Conservation (phyloP, 1,140 invertebrate genomes). For the Lepidurus apus region DNA sequence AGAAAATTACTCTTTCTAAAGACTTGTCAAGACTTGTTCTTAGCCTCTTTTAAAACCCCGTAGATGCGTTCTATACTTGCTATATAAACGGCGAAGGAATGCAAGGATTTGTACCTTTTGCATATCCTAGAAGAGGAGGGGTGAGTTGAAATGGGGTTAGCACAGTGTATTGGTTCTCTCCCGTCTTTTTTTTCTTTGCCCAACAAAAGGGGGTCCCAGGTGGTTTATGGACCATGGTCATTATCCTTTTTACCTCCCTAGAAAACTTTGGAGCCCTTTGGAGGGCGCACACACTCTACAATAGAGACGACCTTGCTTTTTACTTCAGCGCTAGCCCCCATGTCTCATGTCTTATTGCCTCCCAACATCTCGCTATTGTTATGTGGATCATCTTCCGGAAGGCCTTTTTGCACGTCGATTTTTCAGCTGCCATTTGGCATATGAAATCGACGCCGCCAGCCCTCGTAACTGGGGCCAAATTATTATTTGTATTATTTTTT, state of each 20-base stretch:
- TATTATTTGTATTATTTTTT: too few relatives aligned
- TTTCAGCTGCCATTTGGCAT: not conserved
- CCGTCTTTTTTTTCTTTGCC: not conserved
- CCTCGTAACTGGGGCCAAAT: too few relatives aligned
- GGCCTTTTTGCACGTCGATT: not conserved
- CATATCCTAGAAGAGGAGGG: constrained; percentile 13
- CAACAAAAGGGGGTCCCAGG: constrained; percentile 9
- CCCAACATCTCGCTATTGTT: not conserved
- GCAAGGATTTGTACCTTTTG: not conserved
- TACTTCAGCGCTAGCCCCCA: not conserved
- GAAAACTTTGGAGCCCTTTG: not conserved
- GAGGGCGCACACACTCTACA: not conserved
- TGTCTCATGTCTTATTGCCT: not conserved
- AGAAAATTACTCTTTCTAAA: not conserved
- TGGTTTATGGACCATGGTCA: constrained; percentile 21
- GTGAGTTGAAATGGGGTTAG: not conserved
- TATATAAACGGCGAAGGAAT: constrained; percentile 1
- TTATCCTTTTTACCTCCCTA: constrained; percentile 13
- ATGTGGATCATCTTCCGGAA: not conserved
- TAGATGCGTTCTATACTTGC: not conserved
- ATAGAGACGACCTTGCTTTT: not conserved
- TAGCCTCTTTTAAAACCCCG: not conserved
- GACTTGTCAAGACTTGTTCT: not conserved
- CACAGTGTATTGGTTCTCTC: constrained; percentile 11
- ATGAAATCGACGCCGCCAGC: not conserved